These are phyloP conservation scores for Steatocranus sp. DNA, from an alignment of 2,797 vertebrate species.

Conservation along the genomic window DNA sequence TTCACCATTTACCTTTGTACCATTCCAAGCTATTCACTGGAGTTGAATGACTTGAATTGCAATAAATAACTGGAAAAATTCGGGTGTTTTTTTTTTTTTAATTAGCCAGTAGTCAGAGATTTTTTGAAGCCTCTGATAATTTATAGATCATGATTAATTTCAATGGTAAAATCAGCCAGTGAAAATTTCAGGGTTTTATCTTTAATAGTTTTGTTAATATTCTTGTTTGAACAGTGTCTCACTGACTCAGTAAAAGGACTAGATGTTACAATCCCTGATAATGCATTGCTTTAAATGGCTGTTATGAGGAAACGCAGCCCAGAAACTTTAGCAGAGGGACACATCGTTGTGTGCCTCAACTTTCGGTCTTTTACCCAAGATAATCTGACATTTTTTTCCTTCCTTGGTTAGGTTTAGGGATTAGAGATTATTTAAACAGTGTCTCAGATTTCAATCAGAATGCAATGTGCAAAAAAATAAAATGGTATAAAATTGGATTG, in stretches of 20 bases:
- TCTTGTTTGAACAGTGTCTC: neutral
- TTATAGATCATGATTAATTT: neutral
- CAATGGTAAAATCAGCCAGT: neutral
- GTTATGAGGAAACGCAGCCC: neutral
- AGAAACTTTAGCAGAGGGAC: neutral
- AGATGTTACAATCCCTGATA: neutral
- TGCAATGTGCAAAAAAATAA: neutral
- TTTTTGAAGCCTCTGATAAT: neutral
- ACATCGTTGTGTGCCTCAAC: neutral
- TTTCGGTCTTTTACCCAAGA: neutral
- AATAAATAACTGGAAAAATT: neutral
- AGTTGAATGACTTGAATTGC: neutral
- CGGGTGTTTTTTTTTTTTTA: fast-evolving
- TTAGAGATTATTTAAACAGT: neutral
- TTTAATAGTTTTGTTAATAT: neutral
- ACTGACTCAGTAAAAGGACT: neutral
- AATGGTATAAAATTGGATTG: neutral
- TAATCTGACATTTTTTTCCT: neutral
- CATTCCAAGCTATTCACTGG: neutral
- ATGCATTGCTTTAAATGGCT: neutral
- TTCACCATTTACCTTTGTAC: neutral
- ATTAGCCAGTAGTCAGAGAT: neutral
- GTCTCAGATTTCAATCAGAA: neutral
- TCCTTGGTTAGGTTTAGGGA: neutral
- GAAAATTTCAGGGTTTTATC: neutral